A percentile compares a stretch with the other conserved stretches of the same genome.
phyloP scores from a whole-genome alignment of 2,797 vertebrate species.

The Labeo calbasu region DNA sequence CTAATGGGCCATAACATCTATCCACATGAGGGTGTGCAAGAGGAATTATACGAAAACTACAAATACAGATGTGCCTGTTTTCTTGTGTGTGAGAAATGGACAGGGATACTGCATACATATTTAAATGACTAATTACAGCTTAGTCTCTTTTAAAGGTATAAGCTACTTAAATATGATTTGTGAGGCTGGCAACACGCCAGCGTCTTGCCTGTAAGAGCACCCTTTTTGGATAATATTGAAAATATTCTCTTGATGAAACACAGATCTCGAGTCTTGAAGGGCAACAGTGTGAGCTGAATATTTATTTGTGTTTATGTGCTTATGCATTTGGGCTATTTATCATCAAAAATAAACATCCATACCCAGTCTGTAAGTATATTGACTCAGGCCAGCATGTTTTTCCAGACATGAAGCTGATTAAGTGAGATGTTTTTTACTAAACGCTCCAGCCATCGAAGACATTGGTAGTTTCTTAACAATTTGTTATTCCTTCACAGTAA shows the following conservation, averaged over 20 bases:
- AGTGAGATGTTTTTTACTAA: slow-evolving; percentile 25
- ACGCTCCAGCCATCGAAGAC: slow-evolving; percentile 27
- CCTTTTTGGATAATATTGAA: slow-evolving; percentile 20
- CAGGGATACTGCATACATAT: slow-evolving; percentile 20
- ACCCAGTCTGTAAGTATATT: slow-evolving; percentile 32
- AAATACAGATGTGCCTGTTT: slow-evolving; percentile 27
- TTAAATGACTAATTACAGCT: slow-evolving; percentile 30
- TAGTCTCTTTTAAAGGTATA: slow-evolving; percentile 32
- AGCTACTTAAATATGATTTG: slow-evolving; percentile 44
- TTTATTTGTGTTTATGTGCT: slow-evolving; percentile 56
- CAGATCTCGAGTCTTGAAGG: slow-evolving; percentile 40
- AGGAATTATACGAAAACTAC: slow-evolving; percentile 10
- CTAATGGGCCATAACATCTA: slow-evolving; percentile 2
- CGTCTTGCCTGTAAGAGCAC: slow-evolving; percentile 1
- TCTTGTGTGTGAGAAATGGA: slow-evolving; percentile 9
- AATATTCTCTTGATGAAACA: slow-evolving; percentile 41
- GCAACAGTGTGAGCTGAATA: slow-evolving; percentile 38
- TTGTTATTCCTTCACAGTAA: slow-evolving; percentile 32
- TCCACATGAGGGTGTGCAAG: slow-evolving; percentile 10
- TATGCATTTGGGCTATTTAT: slow-evolving; percentile 57
- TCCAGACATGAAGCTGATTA: slow-evolving; percentile 38
- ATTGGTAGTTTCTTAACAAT: slow-evolving; percentile 11
- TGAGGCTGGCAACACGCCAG: slow-evolving; percentile 7
- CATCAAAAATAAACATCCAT: slow-evolving; percentile 49
- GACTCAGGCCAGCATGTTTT: slow-evolving; percentile 40